phyloP scores from a whole-genome alignment of 2,888 invertebrate species.

The Polymixis lichenea region DNA sequence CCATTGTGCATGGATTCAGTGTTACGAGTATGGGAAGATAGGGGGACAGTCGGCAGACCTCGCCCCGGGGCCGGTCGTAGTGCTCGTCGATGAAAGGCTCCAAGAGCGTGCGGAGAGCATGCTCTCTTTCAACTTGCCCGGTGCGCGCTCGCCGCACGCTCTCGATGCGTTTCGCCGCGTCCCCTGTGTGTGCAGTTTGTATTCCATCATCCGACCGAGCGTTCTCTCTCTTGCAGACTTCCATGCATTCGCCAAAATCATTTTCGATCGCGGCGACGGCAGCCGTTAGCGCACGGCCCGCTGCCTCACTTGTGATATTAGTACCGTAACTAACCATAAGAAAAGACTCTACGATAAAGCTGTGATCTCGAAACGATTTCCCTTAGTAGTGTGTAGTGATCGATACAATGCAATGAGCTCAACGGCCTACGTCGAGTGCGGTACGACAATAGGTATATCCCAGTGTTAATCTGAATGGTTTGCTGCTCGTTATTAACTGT shows the following conservation, averaged over 20 bases:
- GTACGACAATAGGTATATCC: slow-evolving; percentile 85
- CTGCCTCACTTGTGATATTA: slow-evolving; percentile 78
- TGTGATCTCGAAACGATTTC: slow-evolving; percentile 86
- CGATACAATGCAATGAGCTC: slow-evolving; percentile 69
- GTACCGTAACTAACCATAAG: slow-evolving; percentile 84
- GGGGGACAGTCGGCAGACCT: slow-evolving; percentile 13
- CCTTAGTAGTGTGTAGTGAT: slow-evolving; percentile 82
- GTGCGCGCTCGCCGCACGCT: slow-evolving; percentile 33
- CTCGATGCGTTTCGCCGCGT: slow-evolving; percentile 20
- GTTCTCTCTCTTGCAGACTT: slow-evolving; percentile 93
- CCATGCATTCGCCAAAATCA: slow-evolving; percentile 94
- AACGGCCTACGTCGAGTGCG: slow-evolving; percentile 77
- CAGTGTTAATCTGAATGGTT: slow-evolving; percentile 87
- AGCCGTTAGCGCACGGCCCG: slow-evolving; percentile 88
- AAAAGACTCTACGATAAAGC: slow-evolving; percentile 85
- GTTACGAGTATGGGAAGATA: slow-evolving; percentile 50
- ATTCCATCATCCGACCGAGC: slow-evolving; percentile 79
- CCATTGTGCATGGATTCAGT: slow-evolving; percentile 74
- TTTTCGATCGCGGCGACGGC: slow-evolving; percentile 92
- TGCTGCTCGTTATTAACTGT: slow-evolving; percentile 90
- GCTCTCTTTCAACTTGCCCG: neutral
- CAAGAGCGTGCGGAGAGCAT: slow-evolving; percentile 38
- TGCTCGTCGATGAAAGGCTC: slow-evolving; percentile 3
- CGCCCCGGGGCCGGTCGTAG: slow-evolving; percentile 3
- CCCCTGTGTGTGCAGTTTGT: slow-evolving; percentile 58